Evolutionary conservation across 1,140 invertebrate species (phyloP).

Genomic region (Penaeus chinensis): DNA sequence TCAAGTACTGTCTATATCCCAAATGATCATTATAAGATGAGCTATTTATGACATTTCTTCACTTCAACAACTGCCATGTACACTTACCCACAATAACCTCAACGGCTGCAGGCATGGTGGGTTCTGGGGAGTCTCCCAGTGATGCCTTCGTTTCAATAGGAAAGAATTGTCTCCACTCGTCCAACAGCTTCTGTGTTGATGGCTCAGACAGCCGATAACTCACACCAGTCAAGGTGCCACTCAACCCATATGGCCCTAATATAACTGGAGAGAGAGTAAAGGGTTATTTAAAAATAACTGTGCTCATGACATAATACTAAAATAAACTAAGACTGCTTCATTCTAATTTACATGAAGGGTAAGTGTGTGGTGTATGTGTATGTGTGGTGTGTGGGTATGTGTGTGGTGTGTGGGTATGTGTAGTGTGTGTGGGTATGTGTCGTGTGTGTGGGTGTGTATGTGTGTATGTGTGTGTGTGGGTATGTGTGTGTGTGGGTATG

Average conservation of each 20-base stretch:
- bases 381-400: no score
- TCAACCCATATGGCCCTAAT: constrained; percentile 92
- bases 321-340: not conserved
- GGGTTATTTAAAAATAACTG: not conserved
- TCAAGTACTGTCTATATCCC: no score
- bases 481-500: no score
- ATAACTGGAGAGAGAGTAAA: constrained; percentile 78
- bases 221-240: constrained; percentile 90
- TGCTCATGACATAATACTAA: not conserved
- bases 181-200: constrained; percentile 81
- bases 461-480: no score
- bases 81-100: constrained; percentile 78
- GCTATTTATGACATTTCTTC: no score
- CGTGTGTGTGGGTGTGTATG: no score
- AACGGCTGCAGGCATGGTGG: constrained; percentile 76
- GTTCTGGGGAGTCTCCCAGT: constrained; percentile 51
- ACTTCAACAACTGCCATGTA: not conserved
- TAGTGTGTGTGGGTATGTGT: no score
- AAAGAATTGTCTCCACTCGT: constrained; percentile 96
- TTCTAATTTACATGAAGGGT: no score
- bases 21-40: no score
- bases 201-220: constrained; percentile 80
- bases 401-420: no score
- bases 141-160: constrained; percentile 73
- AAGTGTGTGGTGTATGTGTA: no score